These are phyloP conservation scores for Calephelis virginiensis DNA, from an alignment of 1,140 invertebrate species.

Conservation along the genomic window DNA sequence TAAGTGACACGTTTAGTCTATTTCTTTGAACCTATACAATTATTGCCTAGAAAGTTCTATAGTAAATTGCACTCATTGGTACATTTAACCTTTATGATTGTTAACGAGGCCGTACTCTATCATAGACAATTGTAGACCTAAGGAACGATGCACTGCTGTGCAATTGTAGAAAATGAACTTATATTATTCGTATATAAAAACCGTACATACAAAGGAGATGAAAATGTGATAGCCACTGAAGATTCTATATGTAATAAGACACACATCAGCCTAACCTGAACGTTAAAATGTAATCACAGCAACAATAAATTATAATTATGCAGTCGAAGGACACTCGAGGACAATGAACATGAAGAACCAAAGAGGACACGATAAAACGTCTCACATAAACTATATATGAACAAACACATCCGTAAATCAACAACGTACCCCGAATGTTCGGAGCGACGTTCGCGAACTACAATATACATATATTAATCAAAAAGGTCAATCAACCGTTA, in stretches of 20 bases:
- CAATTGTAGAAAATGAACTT: constrained; percentile 43
- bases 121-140: constrained; percentile 11
- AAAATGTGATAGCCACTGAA: constrained; percentile 41
- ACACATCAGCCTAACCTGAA: constrained; percentile 67
- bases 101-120: constrained; percentile 12
- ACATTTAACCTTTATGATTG: constrained; percentile 22
- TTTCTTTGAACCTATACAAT: constrained; percentile 37
- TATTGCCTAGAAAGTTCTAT: constrained; percentile 34
- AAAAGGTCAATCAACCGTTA: constrained; percentile 62
- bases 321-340: constrained; percentile 57
- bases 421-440: constrained; percentile 35
- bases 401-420: constrained; percentile 49
- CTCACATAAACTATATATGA: constrained; percentile 70
- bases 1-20: constrained; percentile 46
- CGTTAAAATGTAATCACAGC: constrained; percentile 75
- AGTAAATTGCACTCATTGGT: constrained; percentile 36
- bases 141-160: constrained; percentile 32
- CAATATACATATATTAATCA: constrained; percentile 55
- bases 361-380: constrained; percentile 64
- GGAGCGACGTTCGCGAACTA: constrained; percentile 36
- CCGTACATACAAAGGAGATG: constrained; percentile 17
- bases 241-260: constrained; percentile 64
- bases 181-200: constrained; percentile 35
- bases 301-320: constrained; percentile 71
- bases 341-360: constrained; percentile 65